Percentiles rank a stretch among this genome's conserved stretches.
These are phyloP conservation scores for Nothobranchius kuhntae DNA, from an alignment of 2,113 vertebrate species.

Conservation along the genomic window DNA sequence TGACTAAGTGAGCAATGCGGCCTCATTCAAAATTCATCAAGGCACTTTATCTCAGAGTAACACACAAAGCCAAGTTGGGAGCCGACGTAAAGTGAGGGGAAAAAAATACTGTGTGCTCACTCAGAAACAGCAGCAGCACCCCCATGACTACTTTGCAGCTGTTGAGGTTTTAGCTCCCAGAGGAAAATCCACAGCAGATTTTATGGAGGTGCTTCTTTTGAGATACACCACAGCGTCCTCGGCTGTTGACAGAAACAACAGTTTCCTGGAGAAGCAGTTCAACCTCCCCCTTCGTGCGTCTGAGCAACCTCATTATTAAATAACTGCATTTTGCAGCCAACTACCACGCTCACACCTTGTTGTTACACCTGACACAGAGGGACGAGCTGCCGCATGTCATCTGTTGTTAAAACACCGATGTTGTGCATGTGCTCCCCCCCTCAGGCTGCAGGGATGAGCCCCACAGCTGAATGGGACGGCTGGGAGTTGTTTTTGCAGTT, in stretches of 20 bases:
- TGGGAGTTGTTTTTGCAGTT: constrained; percentile 12
- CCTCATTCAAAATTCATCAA: constrained; percentile 69
- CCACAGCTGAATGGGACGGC: constrained; percentile 25
- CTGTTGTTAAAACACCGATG: constrained; percentile 18
- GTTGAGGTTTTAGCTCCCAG: constrained; percentile 31
- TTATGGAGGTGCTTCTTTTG: constrained; percentile 35
- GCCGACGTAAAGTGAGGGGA: constrained; percentile 27
- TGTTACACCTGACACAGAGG: constrained; percentile 43
- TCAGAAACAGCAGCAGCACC: constrained; percentile 13
- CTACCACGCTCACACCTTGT: constrained; percentile 44
- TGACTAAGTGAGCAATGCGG: constrained; percentile 35
- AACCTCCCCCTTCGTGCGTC: constrained; percentile 7
- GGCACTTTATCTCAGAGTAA: constrained; percentile 48
- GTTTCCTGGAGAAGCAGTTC: constrained; percentile 49
- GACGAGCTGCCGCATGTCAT: constrained; percentile 60
- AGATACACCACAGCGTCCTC: constrained; percentile 30
- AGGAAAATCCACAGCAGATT: constrained; percentile 16
- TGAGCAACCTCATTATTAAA: constrained; percentile 15
- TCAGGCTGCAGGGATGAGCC: constrained; percentile 7
- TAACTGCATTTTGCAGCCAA: constrained; percentile 38
- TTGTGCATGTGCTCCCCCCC: constrained; percentile 18
- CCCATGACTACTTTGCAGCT: constrained; percentile 34
- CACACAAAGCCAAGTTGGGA: constrained; percentile 47
- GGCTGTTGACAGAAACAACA: constrained; percentile 52
- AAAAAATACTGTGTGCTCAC: constrained; percentile 10